Evolutionary conservation across 2,888 invertebrate genomes (phyloP), one percentile per base, ranked within the genome.

Genomic region (Xestobium rufovillosum): DNA sequence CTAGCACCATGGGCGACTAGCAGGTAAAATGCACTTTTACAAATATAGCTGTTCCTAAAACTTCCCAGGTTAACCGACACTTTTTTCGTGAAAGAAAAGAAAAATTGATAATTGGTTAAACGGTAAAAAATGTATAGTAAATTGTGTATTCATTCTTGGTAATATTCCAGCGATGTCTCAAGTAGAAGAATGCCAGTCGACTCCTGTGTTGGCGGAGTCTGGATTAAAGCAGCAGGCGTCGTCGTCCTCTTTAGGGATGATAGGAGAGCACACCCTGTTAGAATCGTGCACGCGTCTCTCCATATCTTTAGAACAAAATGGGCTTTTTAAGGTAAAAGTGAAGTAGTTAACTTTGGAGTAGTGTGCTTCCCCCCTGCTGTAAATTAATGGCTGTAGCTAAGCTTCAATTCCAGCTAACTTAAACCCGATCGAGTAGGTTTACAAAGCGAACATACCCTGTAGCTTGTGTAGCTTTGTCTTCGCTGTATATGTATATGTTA

Each of bases 111-210:
- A n/a, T n/a, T n/a, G n/a, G n/a, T n/a, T n/a, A n/a, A n/a, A n/a
- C n/a, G n/a, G n/a, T n/a, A n/a, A n/a, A n/a, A n/a, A n/a, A n/a
- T n/a, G n/a, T n/a, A n/a, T n/a, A n/a, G n/a, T n/a, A n/a, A n/a
- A n/a, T n/a, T n/a, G n/a, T n/a, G n/a, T n/a, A n/a, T n/a, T n/a
- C n/a, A n/a, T n/a, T n/a, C n/a, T n/a, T n/a, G 43, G 44, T 45
- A 46, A 44, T 42, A 43, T 59, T 59, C 13, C 66, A 81, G 82
- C 79, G 42, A 72, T 85, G 73, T 76, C 85, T 27, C 84, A 85
- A 57, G 86, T 86, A 51, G 89, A 90, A 61, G 89, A 90, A 69
- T 87, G 88, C 52, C 88, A 89, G 63, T 89, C 89, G 39, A 88
- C 88, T 55, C 88, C 89, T 31, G 84, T 88, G 33, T 67, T 89